phyloP scores from a whole-genome alignment of 2,888 invertebrate species.

The Andrena haemorrhoa region DNA sequence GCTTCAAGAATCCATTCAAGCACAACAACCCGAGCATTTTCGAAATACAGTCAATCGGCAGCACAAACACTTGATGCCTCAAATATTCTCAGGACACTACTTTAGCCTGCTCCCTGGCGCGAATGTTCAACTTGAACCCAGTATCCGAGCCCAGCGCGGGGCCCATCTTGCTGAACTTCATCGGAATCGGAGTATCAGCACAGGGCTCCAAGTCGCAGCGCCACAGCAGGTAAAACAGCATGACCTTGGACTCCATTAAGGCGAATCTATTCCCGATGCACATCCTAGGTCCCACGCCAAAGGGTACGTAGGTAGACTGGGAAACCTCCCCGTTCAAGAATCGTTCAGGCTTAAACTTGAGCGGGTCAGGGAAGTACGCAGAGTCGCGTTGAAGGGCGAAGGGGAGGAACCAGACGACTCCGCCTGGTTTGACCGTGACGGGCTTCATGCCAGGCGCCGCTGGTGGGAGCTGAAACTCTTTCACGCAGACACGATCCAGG shows the following conservation, averaged over 20 bases:
- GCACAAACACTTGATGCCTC: no score
- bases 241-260: constrained; percentile 73
- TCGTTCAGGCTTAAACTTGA: constrained; percentile 83
- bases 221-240: constrained; percentile 70
- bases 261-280: constrained; percentile 84
- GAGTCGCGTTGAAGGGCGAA: constrained; percentile 80
- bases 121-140: constrained; percentile 71
- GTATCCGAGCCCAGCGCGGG: constrained; percentile 51
- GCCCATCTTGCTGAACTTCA: constrained; percentile 63
- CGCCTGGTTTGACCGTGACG: constrained; percentile 77
- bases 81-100: no score
- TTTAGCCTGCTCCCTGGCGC: not conserved
- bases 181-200: constrained; percentile 83
- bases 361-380: constrained; percentile 80
- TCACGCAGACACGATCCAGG: constrained; percentile 78
- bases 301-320: constrained; percentile 67
- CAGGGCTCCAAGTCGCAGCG: constrained; percentile 75
- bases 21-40: no score
- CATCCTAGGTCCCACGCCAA: constrained; percentile 77
- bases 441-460: no score
- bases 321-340: constrained; percentile 71
- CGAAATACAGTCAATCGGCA: no score
- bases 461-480: constrained; percentile 77
- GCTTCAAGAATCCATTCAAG: no score
- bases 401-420: constrained; percentile 75